Base-by-base conservation (phyloP, 2,113 vertebrate genomes). In the Saguinus imperator region DNA sequence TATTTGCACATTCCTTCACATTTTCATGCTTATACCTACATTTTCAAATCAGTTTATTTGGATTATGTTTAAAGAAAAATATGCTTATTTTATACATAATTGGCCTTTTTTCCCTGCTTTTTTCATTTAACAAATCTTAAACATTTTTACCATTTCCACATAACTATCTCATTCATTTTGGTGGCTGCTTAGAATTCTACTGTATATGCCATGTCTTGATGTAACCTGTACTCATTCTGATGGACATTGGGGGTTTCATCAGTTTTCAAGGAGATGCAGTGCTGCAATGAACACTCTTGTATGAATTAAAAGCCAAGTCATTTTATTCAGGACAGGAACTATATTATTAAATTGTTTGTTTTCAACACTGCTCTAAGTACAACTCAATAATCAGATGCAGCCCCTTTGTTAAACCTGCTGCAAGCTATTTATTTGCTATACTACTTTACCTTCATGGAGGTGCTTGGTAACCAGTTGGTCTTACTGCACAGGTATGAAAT, bases 11-110 rank as follows among this genome's bases (percentile, higher is more conserved):
- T 37, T 75, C 35, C 35, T 72, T 86, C 55, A 32, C 43, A 40
- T 68, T 90, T 89, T 61, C 11, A 25, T 43, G 35, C 4, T 17
- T 61, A 8, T 64, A 48, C 4, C 1, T n/a, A 20, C 5, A 21
- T 87, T 96, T 94, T 68, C 66, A 84, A 93, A 76, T n/a, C 32
- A 87, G 25, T 45, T 55, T 55, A 57, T 68, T 84, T 90, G n/a
- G 85, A 27, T 80, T 85, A 10, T 87, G 88, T 66, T 81, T 79
- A 81, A 61, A 45, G 50, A 68, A 25, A 90, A 80, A 73, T 8
- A 8, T 64, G 12, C 57, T 85, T 72, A 25, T 66, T 14, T 89
- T 35, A n/a, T 72, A 48, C 40, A 13, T 27, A 27, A 43, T 87
- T 17, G 16, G 32, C 61, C 40, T 50, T 73, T 64, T 66, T 12